These are phyloP conservation scores for Peromyscus leucopus DNA, from an alignment of 2,113 vertebrate species.

Conservation along the genomic window DNA sequence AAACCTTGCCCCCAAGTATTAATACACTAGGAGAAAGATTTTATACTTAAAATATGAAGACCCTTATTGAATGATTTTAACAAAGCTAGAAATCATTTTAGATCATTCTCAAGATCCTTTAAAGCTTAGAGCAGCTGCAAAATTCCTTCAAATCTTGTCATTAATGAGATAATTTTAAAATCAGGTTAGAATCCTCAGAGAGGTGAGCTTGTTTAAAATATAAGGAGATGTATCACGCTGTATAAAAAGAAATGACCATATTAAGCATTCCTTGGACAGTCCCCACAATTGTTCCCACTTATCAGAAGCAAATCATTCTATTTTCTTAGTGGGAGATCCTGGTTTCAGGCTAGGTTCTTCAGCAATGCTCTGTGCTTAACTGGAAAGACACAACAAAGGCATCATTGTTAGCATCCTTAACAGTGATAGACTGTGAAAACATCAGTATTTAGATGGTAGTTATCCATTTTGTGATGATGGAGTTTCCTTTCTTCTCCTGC, in stretches of 20 bases:
- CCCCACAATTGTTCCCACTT: neutral
- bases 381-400: neutral
- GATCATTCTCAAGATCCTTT: neutral
- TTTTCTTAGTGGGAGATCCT: neutral
- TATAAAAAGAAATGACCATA: neutral
- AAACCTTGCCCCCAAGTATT: neutral
- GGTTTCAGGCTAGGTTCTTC: neutral
- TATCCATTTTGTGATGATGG: constrained; percentile 61
- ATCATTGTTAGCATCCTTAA: constrained; percentile 39
- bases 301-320: constrained; percentile 38
- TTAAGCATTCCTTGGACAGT: neutral
- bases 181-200: neutral
- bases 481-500: constrained; percentile 51
- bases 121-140: neutral
- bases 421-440: constrained; percentile 29
- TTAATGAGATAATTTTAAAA: neutral
- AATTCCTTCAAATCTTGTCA: constrained; percentile 24
- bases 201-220: constrained; percentile 3
- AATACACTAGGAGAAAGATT: neutral
- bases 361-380: neutral
- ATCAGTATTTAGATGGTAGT: constrained; percentile 62
- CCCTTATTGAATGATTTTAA: neutral
- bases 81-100: constrained; percentile 16
- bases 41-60: neutral
- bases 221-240: neutral